Evolutionary conservation across 53 echinoderm and acorn worm species (phyloP).

Genomic region (Echinarachnius parma): DNA sequence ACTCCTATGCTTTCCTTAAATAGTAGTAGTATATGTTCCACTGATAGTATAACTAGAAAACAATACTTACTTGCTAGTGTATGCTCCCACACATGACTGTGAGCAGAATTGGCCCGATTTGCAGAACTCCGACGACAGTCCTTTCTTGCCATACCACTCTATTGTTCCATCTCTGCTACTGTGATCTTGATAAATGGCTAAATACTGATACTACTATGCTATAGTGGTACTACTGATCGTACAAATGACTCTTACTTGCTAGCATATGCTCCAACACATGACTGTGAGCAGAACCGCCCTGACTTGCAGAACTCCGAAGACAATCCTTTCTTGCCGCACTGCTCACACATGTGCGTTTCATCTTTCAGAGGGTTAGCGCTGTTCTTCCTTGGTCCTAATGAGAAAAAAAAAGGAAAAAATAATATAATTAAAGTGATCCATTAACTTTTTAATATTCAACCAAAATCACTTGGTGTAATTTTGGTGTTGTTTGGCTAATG

Average conservation of each 20-base stretch:
- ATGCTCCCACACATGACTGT: conserved; percentile 80
- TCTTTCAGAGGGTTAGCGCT: conserved; percentile 14
- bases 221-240: too few species aligned
- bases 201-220: too few species aligned
- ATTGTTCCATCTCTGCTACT: too few species aligned
- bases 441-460: too few species aligned
- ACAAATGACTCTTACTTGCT: conserved; percentile 97
- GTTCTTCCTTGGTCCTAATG: conserved; percentile 39
- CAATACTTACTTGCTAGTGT: conserved; percentile 92
- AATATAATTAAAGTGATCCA: too few species aligned
- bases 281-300: conserved; percentile 83
- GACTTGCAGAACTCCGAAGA: conserved; percentile 74
- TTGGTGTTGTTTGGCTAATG: too few species aligned
- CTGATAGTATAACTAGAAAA: too few species aligned
- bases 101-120: conserved; percentile 82
- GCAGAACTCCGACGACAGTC: conserved; percentile 66
- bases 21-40: too few species aligned
- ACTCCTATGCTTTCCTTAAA: too few species aligned
- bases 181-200: too few species aligned
- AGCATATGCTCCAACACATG: conserved; percentile 78
- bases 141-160: conserved; percentile 74
- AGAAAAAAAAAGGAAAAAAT: neutral
- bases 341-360: conserved; percentile 69
- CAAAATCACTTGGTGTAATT: too few species aligned
- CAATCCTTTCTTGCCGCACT: conserved; percentile 66